Evolutionary conservation across 2,888 invertebrate genomes (phyloP), one percentile per base, ranked within the genome.

Genomic region (Archips crataeganus): DNA sequence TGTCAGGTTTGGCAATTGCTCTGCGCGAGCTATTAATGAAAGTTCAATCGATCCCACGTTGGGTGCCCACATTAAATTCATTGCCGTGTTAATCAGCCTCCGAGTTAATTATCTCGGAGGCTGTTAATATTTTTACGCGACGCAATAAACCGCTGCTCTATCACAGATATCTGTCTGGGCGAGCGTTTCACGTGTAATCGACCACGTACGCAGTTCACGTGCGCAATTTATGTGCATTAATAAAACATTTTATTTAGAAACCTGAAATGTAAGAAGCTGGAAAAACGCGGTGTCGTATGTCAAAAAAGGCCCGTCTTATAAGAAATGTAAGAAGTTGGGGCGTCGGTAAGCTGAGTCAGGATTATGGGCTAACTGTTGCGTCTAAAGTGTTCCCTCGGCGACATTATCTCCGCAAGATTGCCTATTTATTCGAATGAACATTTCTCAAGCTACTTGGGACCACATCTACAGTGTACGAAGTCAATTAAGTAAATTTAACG

Each of bases 341-440:
- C 77, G 79, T 78, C 79, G 80, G 79, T 79, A 76, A 79, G 74
- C 77, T 76, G 80, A 78, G 80, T 75, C 72, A 75, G 80, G 82
- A 84, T 87, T 85, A 89, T 84, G 82, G 85, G 84, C 88, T 85
- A 91, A 88, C 91, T 91, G 92, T 92, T 92, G 92, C 92, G 87
- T 80, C 80, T 79, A 77, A 80, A 84, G 82, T 75, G 78, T 80
- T 79, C 84, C 81, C 62, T 59, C 77, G 77, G 78, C 64, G 77
- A 80, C 79, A 82, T 80, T 78, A 82, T 80, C 79, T 80, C 79
- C 70, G 77, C 75, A 79, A 84, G 82, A 86, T 85, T 82, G 84
- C 80, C 81, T 80, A 82, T 85, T 89, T 84, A 87, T 86, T 87
- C 77, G 85, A 87, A 85, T 78, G 67, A 79, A 74, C 70, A 71